These are phyloP conservation scores for Nemurella pictetii DNA, from an alignment of 2,888 invertebrate species.

Conservation along the genomic window DNA sequence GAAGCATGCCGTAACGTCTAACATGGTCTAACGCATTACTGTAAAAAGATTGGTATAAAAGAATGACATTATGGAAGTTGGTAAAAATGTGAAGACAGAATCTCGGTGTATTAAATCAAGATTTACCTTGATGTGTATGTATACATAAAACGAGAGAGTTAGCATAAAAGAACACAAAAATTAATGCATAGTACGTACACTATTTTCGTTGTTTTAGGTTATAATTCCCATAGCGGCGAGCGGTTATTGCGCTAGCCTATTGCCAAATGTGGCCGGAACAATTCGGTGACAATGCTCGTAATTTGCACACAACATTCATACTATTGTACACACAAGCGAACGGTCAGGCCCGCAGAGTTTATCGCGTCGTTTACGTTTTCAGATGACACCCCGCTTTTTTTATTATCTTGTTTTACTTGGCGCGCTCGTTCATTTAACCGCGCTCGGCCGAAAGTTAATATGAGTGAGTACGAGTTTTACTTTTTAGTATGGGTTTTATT, in stretches of 20 bases:
- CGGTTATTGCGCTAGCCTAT: not conserved
- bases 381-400: constrained; percentile 11
- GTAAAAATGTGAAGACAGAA: not conserved
- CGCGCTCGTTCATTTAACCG: not conserved
- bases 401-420: not conserved
- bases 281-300: not conserved
- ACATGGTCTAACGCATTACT: too few relatives aligned
- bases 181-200: not conserved
- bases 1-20: not conserved
- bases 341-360: not conserved
- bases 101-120: not conserved
- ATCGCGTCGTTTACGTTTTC: constrained; percentile 11
- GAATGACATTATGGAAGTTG: not conserved
- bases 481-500: not conserved
- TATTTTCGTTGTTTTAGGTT: not conserved
- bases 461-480: not conserved
- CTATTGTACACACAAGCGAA: not conserved
- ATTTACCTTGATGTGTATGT: not conserved
- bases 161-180: not conserved
- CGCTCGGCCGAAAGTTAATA: constrained; percentile 15
- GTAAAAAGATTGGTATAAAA: not conserved
- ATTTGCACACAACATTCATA: not conserved
- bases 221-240: not conserved
- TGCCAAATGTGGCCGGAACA: not conserved
- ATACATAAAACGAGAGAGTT: too few relatives aligned